phyloP scores from a whole-genome alignment of 1,140 invertebrate species.

The Nymphalis io region DNA sequence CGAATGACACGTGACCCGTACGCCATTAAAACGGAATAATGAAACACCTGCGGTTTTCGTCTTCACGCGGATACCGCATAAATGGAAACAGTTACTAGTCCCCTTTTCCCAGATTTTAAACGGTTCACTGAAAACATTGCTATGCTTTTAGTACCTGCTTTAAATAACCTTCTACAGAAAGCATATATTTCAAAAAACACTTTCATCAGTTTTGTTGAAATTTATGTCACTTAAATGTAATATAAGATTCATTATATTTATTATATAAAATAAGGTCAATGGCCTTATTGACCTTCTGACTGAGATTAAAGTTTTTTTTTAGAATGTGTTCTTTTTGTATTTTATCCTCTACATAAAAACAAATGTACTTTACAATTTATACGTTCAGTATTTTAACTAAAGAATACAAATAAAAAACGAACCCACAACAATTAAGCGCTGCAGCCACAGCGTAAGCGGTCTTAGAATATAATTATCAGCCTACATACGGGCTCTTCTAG shows the following conservation, averaged over 20 bases:
- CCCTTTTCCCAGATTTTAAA: conserved; percentile 28
- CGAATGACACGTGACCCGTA: conserved; percentile 48
- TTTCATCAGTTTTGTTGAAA: not conserved
- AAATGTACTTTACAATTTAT: not conserved
- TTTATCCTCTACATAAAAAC: too few relatives aligned
- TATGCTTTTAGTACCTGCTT: not conserved
- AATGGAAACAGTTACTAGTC: conserved; percentile 45
- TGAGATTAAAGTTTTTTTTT: too few relatives aligned
- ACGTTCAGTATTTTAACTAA: not conserved
- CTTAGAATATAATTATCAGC: conserved; percentile 30
- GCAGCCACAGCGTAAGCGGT: conserved; percentile 7
- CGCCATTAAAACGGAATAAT: conserved; percentile 76
- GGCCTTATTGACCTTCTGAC: too few relatives aligned
- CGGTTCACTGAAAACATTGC: conserved; percentile 10
- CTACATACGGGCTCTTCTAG: conserved; percentile 25
- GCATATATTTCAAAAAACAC: not conserved
- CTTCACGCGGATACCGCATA: conserved; percentile 40
- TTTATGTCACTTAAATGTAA: too few relatives aligned
- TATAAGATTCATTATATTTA: too few relatives aligned
- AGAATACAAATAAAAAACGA: not conserved
- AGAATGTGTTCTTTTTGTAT: too few relatives aligned
- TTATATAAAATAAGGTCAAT: too few relatives aligned
- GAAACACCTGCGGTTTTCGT: conserved; percentile 74
- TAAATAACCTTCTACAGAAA: not conserved
- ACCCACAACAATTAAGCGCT: not conserved